Evolutionary conservation across 2,888 invertebrate species (phyloP).

Genomic region (Drosophila melanosoma): DNA sequence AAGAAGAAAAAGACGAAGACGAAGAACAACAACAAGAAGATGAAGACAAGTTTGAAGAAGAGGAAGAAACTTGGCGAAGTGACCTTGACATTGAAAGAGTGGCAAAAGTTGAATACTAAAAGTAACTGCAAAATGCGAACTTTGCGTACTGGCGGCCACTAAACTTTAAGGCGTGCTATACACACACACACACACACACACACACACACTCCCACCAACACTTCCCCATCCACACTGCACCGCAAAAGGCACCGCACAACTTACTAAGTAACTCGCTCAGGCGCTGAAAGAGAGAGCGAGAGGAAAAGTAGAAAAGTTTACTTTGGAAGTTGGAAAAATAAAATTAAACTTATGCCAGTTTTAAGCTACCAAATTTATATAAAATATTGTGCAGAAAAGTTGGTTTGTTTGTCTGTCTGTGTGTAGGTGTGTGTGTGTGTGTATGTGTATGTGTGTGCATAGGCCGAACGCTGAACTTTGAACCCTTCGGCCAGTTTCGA

Average conservation of each 20-base stretch:
- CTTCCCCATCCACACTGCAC: not conserved
- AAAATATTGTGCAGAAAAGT: constrained; percentile 61
- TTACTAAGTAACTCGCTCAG: constrained; percentile 43
- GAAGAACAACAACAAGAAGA: constrained; percentile 18
- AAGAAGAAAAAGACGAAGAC: constrained; percentile 15
- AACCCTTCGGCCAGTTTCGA: constrained; percentile 25
- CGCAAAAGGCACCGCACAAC: constrained; percentile 34
- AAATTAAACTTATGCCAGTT: constrained; percentile 74
- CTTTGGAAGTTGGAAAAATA: constrained; percentile 59
- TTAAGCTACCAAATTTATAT: constrained; percentile 74
- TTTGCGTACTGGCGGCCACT: constrained; percentile 71
- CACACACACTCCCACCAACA: constrained; percentile 5
- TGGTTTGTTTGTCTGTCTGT: constrained; percentile 12
- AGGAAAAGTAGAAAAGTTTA: constrained; percentile 61
- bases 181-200: constrained; percentile 1
- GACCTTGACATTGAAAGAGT: constrained; percentile 74
- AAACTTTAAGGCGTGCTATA: constrained; percentile 67
- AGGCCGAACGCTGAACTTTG: constrained; percentile 66
- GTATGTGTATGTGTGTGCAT: constrained; percentile 27
- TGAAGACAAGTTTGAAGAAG: constrained; percentile 22
- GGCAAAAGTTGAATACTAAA: constrained; percentile 53
- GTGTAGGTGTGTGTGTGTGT: constrained; percentile 6
- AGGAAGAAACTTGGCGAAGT: constrained; percentile 57
- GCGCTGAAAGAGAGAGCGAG: constrained; percentile 4
- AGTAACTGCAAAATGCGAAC: constrained; percentile 70